A percentile compares a stretch with the other conserved stretches of the same genome.
phyloP scores from a whole-genome alignment of 2,888 invertebrate genomes.

The Drosophila testacea region DNA sequence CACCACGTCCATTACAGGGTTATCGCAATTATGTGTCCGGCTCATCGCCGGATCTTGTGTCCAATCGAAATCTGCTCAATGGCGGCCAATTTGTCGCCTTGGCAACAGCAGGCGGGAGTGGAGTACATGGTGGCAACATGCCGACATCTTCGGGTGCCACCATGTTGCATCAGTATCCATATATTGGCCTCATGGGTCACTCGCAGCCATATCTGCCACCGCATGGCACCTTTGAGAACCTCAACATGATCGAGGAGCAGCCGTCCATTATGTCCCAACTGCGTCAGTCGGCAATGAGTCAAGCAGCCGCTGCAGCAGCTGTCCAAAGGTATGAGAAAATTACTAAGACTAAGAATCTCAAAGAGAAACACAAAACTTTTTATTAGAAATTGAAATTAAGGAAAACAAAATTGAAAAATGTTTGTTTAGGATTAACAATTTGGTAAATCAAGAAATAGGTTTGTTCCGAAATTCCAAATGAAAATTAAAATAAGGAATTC shows the following conservation, averaged over 20 bases:
- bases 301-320: constrained; percentile 67
- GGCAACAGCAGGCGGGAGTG: constrained; percentile 39
- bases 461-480: too few species aligned
- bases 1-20: constrained; percentile 86
- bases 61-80: constrained; percentile 89
- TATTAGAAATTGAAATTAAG: too few species aligned
- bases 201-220: constrained; percentile 86
- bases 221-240: constrained; percentile 91
- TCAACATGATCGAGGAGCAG: constrained; percentile 87
- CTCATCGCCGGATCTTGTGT: constrained; percentile 92
- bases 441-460: too few species aligned
- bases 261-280: constrained; percentile 83
- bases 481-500: too few species aligned
- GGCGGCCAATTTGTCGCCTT: constrained; percentile 72
- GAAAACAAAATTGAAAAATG: too few species aligned
- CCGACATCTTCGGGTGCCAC: constrained; percentile 76
- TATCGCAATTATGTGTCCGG: constrained; percentile 88
- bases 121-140: constrained; percentile 83
- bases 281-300: constrained; percentile 80
- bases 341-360: too few species aligned
- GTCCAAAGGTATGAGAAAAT: constrained; percentile 61
- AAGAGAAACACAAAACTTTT: too few species aligned
- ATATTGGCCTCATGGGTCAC: constrained; percentile 83
- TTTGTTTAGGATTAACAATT: too few species aligned
- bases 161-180: constrained; percentile 81